These are phyloP conservation scores for Lepidonotus clava DNA, from an alignment of 2,888 invertebrate species.

Conservation along the genomic window DNA sequence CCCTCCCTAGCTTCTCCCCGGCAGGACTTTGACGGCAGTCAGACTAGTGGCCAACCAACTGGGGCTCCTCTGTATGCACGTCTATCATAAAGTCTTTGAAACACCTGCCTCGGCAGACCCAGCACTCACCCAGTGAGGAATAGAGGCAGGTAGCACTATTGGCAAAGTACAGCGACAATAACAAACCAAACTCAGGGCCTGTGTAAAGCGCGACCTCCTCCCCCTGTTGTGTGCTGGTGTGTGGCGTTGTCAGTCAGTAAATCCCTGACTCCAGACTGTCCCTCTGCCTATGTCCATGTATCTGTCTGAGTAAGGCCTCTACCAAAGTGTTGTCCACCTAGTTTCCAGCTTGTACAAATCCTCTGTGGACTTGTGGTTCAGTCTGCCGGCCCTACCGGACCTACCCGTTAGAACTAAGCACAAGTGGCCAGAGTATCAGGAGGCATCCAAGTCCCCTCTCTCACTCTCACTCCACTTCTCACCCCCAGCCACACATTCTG, in stretches of 20 bases:
- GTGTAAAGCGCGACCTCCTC: background rate
- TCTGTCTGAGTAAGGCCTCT: background rate
- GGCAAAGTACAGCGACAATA: too few species aligned
- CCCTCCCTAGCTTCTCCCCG: too few species aligned
- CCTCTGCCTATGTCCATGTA: background rate
- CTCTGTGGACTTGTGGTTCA: background rate
- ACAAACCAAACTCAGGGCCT: too few species aligned
- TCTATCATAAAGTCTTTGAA: too few species aligned
- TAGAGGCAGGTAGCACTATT: too few species aligned
- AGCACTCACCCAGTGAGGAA: too few species aligned
- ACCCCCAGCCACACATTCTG: constrained; percentile 21
- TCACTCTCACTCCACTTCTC: constrained; percentile 23
- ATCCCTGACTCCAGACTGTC: background rate
- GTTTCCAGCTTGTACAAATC: background rate
- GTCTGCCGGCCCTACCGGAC: background rate
- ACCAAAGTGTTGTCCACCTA: background rate
- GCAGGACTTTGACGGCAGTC: too few species aligned
- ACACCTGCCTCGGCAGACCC: too few species aligned
- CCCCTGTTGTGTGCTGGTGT: background rate
- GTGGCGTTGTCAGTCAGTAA: background rate
- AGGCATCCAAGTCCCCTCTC: constrained; percentile 1
- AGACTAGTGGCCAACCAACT: too few species aligned
- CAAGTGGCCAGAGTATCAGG: background rate
- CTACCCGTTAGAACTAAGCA: background rate
- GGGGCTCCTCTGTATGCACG: too few species aligned